phyloP scores from a whole-genome alignment of 2,888 invertebrate species.

The Minunthozetes semirufus region DNA sequence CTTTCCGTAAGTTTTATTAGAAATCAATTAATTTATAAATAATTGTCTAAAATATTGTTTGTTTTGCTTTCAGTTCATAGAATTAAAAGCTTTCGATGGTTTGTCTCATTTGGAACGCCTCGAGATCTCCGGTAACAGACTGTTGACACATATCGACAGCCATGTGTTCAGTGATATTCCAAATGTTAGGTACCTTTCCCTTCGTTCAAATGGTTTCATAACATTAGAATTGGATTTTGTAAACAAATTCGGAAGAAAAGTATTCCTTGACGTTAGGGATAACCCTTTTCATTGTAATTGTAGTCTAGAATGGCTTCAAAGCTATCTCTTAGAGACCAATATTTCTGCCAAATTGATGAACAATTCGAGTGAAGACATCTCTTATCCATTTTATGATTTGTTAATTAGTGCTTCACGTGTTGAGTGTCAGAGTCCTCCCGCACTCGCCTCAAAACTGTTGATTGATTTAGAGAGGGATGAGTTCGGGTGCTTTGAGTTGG shows the following conservation, averaged over 20 bases:
- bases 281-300: conserved; percentile 82
- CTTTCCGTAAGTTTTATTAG: conserved; percentile 13
- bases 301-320: conserved; percentile 67
- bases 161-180: conserved; percentile 40
- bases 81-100: conserved; percentile 74
- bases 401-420: conserved; percentile 30
- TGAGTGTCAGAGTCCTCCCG: conserved; percentile 33
- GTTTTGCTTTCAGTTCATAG: conserved; percentile 58
- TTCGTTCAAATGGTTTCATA: conserved; percentile 66
- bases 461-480: conserved; percentile 34
- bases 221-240: conserved; percentile 59
- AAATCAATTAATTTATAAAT: background rate
- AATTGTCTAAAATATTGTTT: background rate
- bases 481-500: conserved; percentile 36
- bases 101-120: conserved; percentile 54
- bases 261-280: conserved; percentile 64
- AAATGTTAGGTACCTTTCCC: conserved; percentile 61
- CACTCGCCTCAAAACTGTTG: conserved; percentile 32
- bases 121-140: conserved; percentile 45
- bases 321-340: conserved; percentile 35
- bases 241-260: conserved; percentile 62
- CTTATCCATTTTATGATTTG: conserved; percentile 25
- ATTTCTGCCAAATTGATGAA: conserved; percentile 26
- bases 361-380: conserved; percentile 17
- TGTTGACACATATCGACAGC: conserved; percentile 46